These are phyloP conservation scores for Chiloscyllium plagiosum DNA, from an alignment of 2,113 vertebrate genomes.

Conservation along the genomic window DNA sequence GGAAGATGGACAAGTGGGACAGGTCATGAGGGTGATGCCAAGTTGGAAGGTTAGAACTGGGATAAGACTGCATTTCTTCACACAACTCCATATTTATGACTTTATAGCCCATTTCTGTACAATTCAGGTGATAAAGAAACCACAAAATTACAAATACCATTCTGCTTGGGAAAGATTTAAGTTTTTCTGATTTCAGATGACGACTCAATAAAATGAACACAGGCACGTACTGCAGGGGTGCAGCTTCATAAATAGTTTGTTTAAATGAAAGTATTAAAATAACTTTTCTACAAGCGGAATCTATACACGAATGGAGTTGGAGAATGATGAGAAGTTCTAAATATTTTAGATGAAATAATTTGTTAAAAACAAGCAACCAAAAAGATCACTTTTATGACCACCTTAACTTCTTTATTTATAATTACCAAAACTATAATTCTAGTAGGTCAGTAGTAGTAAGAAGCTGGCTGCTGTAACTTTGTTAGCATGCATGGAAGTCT, in stretches of 20 bases:
- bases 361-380: not conserved
- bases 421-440: not conserved
- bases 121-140: not conserved
- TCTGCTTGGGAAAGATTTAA: not conserved
- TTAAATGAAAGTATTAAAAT: not conserved
- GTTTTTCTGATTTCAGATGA: not conserved
- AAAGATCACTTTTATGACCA: not conserved
- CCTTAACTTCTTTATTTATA: not conserved
- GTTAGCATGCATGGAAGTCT: not conserved
- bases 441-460: not conserved
- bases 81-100: too few species aligned
- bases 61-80: too few species aligned
- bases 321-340: not conserved
- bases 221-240: not conserved
- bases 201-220: not conserved
- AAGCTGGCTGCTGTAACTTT: not conserved
- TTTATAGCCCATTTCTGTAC: too few species aligned
- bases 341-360: not conserved
- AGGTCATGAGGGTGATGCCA: too few species aligned
- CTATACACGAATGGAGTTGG: not conserved
- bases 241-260: not conserved
- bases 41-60: too few species aligned
- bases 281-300: not conserved
- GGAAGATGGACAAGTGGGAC: too few species aligned
- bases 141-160: not conserved